Evolutionary conservation across 2,888 invertebrate species (phyloP).

Genomic region (Drosophila prostipennis): DNA sequence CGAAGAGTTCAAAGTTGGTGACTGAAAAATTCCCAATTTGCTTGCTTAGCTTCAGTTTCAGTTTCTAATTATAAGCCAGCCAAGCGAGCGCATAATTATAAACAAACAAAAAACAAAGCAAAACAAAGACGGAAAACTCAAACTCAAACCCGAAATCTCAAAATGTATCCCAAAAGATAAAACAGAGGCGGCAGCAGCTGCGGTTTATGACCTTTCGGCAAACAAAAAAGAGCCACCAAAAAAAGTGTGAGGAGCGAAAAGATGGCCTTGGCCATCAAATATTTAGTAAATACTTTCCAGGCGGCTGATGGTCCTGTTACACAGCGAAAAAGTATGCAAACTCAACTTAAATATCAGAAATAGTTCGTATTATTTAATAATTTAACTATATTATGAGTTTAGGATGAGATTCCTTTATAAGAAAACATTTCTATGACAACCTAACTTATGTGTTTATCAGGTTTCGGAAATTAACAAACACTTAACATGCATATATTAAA

Average conservation of each 20-base stretch:
- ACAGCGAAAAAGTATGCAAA: constrained; percentile 3
- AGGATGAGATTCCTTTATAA: no score
- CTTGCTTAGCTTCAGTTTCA: constrained; percentile 47
- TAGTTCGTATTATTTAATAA: neutral
- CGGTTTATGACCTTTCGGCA: constrained; percentile 39
- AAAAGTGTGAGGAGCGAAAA: constrained; percentile 17
- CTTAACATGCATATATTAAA: no score
- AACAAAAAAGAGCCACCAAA: constrained; percentile 27
- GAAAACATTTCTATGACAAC: no score
- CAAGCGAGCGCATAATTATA: constrained; percentile 72
- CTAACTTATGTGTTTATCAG: no score
- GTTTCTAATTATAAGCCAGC: constrained; percentile 64
- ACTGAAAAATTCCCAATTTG: constrained; percentile 49
- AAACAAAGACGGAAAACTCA: constrained; percentile 26
- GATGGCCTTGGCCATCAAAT: constrained; percentile 43
- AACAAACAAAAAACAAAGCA: constrained; percentile 64
- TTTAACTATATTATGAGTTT: no score
- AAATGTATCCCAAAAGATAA: constrained; percentile 52
- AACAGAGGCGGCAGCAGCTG: constrained; percentile 9
- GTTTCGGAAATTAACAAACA: no score
- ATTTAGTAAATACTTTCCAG: constrained; percentile 39
- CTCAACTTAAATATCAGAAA: neutral
- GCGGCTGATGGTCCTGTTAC: constrained; percentile 4
- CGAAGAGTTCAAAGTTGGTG: constrained; percentile 41
- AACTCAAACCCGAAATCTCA: constrained; percentile 7